A percentile compares a stretch with the other conserved stretches of the same genome.
phyloP scores from a whole-genome alignment of 2,888 invertebrate species.

The Drosophila kokeensis region DNA sequence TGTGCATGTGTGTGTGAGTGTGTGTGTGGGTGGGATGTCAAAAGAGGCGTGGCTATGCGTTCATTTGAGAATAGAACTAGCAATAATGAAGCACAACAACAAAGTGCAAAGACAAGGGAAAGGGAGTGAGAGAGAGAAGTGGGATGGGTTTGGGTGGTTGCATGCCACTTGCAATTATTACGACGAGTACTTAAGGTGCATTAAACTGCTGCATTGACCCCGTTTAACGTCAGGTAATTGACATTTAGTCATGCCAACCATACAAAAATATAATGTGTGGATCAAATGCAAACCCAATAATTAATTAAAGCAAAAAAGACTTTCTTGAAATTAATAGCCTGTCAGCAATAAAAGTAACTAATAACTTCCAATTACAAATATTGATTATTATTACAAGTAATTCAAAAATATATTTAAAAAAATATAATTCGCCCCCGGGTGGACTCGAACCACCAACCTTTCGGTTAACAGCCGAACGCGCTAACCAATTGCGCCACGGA shows the following conservation, averaged over 20 bases:
- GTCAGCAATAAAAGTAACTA: background rate
- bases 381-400: background rate
- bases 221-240: conserved; percentile 57
- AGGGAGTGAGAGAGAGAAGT: background rate
- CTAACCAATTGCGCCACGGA: conserved; percentile 97
- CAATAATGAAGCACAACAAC: conserved; percentile 22
- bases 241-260: conserved; percentile 25
- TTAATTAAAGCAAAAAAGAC: background rate
- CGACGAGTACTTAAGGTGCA: conserved; percentile 54
- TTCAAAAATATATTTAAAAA: background rate
- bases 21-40: conserved; percentile 1
- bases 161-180: conserved; percentile 27
- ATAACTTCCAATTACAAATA: background rate
- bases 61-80: conserved; percentile 51
- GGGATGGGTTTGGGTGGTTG: background rate
- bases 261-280: background rate
- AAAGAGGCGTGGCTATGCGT: conserved; percentile 29
- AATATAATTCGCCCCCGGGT: conserved; percentile 91
- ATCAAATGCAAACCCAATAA: background rate
- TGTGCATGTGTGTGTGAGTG: conserved; percentile 1
- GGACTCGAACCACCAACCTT: conserved; percentile 99
- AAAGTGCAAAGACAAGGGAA: conserved; percentile 8
- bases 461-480: conserved; percentile 99
- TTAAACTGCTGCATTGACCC: conserved; percentile 83
- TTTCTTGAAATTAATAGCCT: background rate